phyloP scores from a whole-genome alignment of 2,888 invertebrate species.

The Xanthorhoe designata region DNA sequence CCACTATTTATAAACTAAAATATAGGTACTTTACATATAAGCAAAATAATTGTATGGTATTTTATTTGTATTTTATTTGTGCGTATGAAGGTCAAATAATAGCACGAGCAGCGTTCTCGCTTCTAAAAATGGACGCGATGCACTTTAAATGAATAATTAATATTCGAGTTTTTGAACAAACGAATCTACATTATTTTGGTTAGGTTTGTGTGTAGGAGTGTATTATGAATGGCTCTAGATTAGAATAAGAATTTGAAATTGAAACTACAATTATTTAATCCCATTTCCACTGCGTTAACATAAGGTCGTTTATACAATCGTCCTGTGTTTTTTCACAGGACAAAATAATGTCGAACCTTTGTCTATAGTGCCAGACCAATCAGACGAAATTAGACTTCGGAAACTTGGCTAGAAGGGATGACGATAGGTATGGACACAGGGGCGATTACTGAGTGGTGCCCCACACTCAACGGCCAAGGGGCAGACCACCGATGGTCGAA shows the following conservation, averaged over 20 bases:
- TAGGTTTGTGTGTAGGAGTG: neutral
- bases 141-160: neutral
- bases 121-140: neutral
- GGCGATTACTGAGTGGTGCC: too few species aligned
- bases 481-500: too few species aligned
- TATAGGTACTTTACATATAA: neutral
- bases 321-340: too few species aligned
- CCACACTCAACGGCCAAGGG: too few species aligned
- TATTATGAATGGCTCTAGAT: neutral
- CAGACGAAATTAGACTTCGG: too few species aligned
- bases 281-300: neutral
- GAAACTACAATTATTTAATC: neutral
- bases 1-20: too few species aligned
- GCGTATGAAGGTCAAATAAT: neutral
- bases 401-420: too few species aligned
- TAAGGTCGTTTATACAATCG: too few species aligned
- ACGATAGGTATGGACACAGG: too few species aligned
- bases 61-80: neutral
- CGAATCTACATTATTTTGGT: neutral
- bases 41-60: neutral
- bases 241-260: neutral
- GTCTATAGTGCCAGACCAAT: too few species aligned
- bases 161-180: neutral
- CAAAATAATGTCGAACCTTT: too few species aligned
- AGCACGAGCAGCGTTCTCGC: neutral